Evolutionary conservation across 1,140 invertebrate genomes (phyloP).

Genomic region (Holotrichia oblita): DNA sequence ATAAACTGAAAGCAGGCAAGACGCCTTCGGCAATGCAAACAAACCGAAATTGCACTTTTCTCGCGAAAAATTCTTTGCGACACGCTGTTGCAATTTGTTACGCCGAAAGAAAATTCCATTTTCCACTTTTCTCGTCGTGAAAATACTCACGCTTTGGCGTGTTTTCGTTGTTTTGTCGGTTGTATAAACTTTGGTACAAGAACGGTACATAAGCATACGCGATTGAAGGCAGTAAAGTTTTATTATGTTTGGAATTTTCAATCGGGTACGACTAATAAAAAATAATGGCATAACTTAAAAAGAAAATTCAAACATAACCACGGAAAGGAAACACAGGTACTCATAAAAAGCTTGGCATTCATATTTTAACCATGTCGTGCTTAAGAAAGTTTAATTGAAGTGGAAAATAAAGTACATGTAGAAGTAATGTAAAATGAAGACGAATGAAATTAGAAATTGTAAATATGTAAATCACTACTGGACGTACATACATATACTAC

Average conservation of each 20-base stretch:
- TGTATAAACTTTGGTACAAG: background rate
- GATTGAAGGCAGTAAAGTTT: background rate
- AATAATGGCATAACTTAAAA: background rate
- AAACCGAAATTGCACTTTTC: background rate
- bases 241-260: background rate
- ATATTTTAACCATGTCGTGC: background rate
- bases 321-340: too few species aligned
- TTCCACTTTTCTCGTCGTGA: background rate
- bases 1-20: background rate
- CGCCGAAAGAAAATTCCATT: background rate
- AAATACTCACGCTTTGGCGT: background rate
- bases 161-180: background rate
- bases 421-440: too few species aligned
- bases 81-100: background rate
- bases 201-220: background rate
- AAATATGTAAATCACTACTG: too few species aligned
- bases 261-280: background rate
- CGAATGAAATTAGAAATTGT: too few species aligned
- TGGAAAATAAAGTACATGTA: too few species aligned
- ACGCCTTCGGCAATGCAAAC: background rate
- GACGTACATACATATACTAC: too few species aligned
- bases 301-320: background rate
- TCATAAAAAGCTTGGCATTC: background rate
- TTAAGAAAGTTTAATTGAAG: too few species aligned
- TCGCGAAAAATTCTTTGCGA: background rate